phyloP scores from a whole-genome alignment of 1,140 invertebrate species.

The Brachionus plicatilis region DNA sequence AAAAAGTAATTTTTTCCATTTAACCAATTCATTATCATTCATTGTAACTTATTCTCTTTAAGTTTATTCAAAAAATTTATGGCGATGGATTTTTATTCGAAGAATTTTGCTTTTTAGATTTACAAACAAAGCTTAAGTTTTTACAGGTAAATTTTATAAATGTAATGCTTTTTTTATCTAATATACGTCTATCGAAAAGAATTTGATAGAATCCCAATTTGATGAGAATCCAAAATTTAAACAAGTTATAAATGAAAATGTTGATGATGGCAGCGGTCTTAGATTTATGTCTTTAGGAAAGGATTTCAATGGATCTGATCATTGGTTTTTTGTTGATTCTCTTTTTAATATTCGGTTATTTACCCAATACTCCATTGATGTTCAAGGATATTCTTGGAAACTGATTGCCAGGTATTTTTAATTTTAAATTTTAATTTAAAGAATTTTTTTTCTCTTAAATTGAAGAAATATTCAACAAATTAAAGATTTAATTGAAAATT shows the following conservation, averaged over 20 bases:
- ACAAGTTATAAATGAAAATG: not conserved
- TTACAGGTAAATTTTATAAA: not conserved
- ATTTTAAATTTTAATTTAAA: not conserved
- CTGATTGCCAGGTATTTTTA: not conserved
- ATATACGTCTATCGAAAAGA: not conserved
- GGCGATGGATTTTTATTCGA: not conserved
- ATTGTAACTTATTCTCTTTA: not conserved
- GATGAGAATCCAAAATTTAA: slow-evolving; percentile 18
- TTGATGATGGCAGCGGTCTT: not conserved
- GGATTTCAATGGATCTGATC: not conserved
- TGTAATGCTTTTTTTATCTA: not conserved
- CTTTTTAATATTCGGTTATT: not conserved
- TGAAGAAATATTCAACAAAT: slow-evolving; percentile 3
- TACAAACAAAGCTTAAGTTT: not conserved
- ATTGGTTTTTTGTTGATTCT: slow-evolving; percentile 11
- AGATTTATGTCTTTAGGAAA: not conserved
- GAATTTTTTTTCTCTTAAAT: not conserved
- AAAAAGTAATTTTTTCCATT: not conserved
- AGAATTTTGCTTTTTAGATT: not conserved
- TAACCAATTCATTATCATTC: not conserved
- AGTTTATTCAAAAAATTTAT: not conserved
- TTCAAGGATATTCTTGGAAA: slow-evolving; percentile 5
- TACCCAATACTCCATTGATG: not conserved
- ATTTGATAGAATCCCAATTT: slow-evolving; percentile 13
- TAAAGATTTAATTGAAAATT: slow-evolving; percentile 15